Conservation (phyloP, 1,140 invertebrate species). For the Bombyx mori region DNA sequence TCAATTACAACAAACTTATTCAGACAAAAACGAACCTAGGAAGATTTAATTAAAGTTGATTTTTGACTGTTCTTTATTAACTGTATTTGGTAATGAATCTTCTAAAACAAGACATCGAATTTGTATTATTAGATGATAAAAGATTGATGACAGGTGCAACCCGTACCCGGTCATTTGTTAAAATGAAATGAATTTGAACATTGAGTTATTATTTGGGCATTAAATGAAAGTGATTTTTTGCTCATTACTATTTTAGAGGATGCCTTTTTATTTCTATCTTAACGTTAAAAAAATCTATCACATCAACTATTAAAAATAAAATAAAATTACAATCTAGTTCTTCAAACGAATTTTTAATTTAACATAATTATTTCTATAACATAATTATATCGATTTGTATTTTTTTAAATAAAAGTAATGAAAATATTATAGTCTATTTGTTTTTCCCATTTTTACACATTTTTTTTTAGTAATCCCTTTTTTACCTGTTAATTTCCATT, state of each 20-base stretch:
- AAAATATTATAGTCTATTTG: no score
- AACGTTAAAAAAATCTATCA: no score
- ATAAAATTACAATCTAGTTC: no score
- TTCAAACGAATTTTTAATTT: no score
- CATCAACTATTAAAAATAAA: no score
- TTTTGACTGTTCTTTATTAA: slow-evolving; percentile 12
- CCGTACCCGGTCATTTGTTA: neutral
- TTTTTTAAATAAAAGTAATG: no score
- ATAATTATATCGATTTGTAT: no score
- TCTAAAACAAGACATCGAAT: slow-evolving; percentile 30
- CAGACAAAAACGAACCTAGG: slow-evolving; percentile 16
- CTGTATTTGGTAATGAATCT: slow-evolving; percentile 36
- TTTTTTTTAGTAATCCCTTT: no score
- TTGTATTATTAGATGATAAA: slow-evolving; percentile 28
- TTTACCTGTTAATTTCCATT: no score
- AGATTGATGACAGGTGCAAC: slow-evolving; percentile 35
- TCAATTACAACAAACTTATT: slow-evolving; percentile 31
- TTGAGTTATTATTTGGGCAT: slow-evolving; percentile 17
- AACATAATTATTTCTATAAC: no score
- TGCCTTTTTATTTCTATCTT: no score
- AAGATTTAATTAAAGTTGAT: slow-evolving; percentile 12
- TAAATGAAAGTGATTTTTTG: neutral
- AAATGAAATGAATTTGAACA: slow-evolving; percentile 14
- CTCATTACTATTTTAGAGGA: neutral
- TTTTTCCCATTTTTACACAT: no score